These are phyloP conservation scores for Plusia festucae DNA, from an alignment of 2,888 invertebrate species.

Conservation along the genomic window DNA sequence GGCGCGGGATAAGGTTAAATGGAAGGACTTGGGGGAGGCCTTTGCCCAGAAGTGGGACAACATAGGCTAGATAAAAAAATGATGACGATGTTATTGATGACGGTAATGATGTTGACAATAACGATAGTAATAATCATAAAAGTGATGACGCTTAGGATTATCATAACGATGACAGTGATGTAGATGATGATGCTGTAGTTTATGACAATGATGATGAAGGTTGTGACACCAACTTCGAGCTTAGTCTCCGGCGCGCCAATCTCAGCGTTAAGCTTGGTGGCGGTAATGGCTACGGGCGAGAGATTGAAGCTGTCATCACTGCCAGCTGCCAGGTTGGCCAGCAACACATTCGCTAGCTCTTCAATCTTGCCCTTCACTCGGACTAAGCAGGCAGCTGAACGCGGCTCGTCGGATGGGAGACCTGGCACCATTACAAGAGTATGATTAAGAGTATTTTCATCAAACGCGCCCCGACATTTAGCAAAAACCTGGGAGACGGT, in stretches of 20 bases:
- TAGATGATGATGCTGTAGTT: neutral
- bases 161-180: neutral
- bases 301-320: constrained; percentile 81
- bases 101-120: neutral
- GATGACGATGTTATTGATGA: neutral
- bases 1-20: no score
- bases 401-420: constrained; percentile 71
- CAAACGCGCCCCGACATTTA: no score
- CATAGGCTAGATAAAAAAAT: neutral
- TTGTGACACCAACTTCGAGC: constrained; percentile 18
- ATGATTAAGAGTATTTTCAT: no score
- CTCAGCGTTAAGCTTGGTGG: constrained; percentile 73
- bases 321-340: constrained; percentile 77
- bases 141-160: neutral
- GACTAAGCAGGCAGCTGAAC: constrained; percentile 75
- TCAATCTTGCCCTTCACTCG: constrained; percentile 68
- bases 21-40: no score
- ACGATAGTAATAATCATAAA: neutral
- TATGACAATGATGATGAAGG: neutral
- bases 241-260: constrained; percentile 79
- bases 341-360: constrained; percentile 73
- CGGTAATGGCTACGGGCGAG: constrained; percentile 75
- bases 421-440: no score
- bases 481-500: no score
- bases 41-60: no score